Conservation (phyloP, 2,888 invertebrate species). For the Crossocerus cetratus region DNA sequence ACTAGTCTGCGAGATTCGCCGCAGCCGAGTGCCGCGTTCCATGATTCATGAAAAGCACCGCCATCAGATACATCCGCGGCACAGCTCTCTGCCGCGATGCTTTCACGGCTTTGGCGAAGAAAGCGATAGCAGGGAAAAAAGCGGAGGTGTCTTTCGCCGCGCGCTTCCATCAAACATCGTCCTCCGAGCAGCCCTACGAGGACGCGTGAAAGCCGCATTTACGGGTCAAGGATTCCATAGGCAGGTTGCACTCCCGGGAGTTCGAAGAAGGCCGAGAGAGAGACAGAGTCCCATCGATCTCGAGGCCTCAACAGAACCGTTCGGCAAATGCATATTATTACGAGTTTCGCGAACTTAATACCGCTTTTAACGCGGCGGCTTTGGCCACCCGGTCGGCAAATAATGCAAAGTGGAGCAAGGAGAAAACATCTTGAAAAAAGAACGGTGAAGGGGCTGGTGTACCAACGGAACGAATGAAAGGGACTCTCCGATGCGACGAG, state of each 20-base stretch:
- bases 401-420: too few relatives aligned
- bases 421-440: neutral
- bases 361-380: too few relatives aligned
- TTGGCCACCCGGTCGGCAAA: too few relatives aligned
- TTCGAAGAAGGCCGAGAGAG: neutral
- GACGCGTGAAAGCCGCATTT: neutral
- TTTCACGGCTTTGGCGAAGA: neutral
- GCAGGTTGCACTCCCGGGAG: neutral
- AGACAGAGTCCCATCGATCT: neutral
- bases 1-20: neutral
- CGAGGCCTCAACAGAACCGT: neutral
- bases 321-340: neutral
- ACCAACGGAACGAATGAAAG: neutral
- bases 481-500: neutral
- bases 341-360: neutral
- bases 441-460: neutral
- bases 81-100: neutral
- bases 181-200: neutral
- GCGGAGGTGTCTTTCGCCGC: neutral
- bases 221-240: slow-evolving; percentile 6
- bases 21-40: neutral
- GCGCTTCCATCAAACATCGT: neutral
- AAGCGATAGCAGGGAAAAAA: neutral
- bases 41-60: slow-evolving; percentile 22
- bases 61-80: neutral